These are phyloP conservation scores for Thalassarche chlororhynchos DNA, from an alignment of 2,113 vertebrate genomes.

Conservation along the genomic window DNA sequence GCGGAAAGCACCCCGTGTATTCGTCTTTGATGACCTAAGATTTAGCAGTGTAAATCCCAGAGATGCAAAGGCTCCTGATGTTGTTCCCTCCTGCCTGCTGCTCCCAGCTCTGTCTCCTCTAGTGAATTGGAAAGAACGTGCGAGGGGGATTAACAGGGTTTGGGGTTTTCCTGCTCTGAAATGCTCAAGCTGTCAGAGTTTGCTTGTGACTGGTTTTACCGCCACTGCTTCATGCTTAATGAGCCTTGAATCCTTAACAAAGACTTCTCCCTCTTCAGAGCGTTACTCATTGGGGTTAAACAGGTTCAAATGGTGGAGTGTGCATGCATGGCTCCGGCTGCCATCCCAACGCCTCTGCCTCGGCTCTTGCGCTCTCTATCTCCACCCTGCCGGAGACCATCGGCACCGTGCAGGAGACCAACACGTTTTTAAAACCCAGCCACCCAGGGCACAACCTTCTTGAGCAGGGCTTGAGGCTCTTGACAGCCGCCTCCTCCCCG, in stretches of 20 bases:
- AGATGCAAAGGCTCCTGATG: rapidly evolving
- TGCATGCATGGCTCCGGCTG: rapidly evolving
- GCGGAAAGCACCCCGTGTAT: rapidly evolving
- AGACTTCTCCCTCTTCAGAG: neutral
- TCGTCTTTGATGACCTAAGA: rapidly evolving
- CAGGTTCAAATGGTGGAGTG: neutral
- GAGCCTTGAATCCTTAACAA: neutral
- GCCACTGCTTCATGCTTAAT: rapidly evolving
- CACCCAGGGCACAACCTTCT: neutral
- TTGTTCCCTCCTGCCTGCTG: neutral
- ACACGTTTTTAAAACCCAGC: neutral
- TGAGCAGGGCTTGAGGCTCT: neutral
- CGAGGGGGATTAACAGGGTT: neutral
- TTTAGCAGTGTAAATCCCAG: neutral
- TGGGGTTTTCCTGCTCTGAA: neutral
- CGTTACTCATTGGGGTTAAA: neutral
- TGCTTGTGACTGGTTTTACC: neutral
- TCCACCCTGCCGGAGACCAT: neutral
- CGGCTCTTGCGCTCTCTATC: neutral
- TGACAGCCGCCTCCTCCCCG: neutral
- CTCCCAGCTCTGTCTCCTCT: neutral
- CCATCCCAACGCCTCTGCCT: neutral
- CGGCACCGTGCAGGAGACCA: rapidly evolving
- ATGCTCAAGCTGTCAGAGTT: neutral
- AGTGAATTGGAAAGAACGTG: neutral